phyloP scores from a whole-genome alignment of 1,140 invertebrate species.

The Chrysopa pallens region DNA sequence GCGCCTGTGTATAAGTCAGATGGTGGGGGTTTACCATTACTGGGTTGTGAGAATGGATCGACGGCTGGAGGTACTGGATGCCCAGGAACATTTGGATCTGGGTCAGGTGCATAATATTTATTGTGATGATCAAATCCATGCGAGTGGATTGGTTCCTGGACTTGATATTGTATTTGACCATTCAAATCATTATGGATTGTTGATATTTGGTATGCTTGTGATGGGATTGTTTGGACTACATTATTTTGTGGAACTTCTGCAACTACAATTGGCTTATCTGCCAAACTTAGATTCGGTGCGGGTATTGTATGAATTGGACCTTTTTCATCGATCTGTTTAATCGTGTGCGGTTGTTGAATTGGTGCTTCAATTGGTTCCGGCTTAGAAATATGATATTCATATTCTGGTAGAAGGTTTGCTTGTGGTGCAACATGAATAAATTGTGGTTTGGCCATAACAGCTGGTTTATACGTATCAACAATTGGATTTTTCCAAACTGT shows the following conservation, averaged over 20 bases:
- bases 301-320: conserved; percentile 68
- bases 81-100: conserved; percentile 22
- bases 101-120: conserved; percentile 27
- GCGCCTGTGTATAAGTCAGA: conserved; percentile 14
- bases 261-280: conserved; percentile 13
- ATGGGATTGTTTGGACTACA: conserved; percentile 5
- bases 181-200: not conserved
- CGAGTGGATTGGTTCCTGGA: conserved; percentile 3
- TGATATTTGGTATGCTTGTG: conserved; percentile 5
- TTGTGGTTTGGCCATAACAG: no score
- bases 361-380: conserved; percentile 15
- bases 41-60: conserved; percentile 24
- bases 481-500: no score
- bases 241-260: conserved; percentile 5
- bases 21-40: conserved; percentile 25
- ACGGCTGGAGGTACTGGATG: conserved; percentile 20
- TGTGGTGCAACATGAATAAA: no score
- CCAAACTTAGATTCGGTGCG: conserved; percentile 49
- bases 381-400: not conserved
- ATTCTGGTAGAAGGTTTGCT: not conserved
- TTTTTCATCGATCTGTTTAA: conserved; percentile 27
- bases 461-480: no score
- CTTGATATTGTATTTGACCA: conserved; percentile 2
- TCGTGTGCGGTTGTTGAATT: conserved; percentile 10
- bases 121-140: conserved; percentile 11